Percentiles rank a stretch among this genome's conserved stretches.
Evolutionary conservation across 2,888 invertebrate genomes (phyloP).

Genomic region (Morpho achilles): DNA sequence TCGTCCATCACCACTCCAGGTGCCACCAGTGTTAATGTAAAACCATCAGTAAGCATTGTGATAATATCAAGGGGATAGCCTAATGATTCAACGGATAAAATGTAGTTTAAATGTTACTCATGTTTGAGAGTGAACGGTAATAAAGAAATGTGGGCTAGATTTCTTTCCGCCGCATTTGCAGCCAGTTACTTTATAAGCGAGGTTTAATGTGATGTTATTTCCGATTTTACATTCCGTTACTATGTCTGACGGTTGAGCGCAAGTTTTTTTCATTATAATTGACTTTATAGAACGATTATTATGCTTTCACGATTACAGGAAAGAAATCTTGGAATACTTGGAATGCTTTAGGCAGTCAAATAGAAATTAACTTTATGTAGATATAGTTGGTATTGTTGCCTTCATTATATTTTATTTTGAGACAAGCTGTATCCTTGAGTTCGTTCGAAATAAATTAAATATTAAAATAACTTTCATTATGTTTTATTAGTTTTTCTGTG

Average conservation of each 20-base stretch:
- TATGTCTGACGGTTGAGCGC: too few relatives aligned
- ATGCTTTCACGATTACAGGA: not conserved
- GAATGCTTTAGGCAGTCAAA: not conserved
- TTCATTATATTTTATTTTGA: too few relatives aligned
- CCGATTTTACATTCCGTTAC: slow-evolving; percentile 17
- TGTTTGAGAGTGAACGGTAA: slow-evolving; percentile 22
- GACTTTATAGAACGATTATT: slow-evolving; percentile 5
- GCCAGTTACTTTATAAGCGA: slow-evolving; percentile 19
- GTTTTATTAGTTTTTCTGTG: too few relatives aligned
- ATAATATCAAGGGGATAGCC: too few relatives aligned
- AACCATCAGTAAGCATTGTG: too few relatives aligned
- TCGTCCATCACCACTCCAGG: too few relatives aligned
- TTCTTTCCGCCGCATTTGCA: slow-evolving; percentile 26
- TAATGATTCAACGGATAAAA: slow-evolving; percentile 1
- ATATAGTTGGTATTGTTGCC: too few relatives aligned
- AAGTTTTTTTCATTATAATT: slow-evolving; percentile 2
- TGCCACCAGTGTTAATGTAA: too few relatives aligned
- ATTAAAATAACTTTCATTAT: too few relatives aligned
- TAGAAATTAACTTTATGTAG: not conserved
- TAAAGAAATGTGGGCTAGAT: slow-evolving; percentile 23
- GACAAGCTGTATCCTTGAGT: too few relatives aligned
- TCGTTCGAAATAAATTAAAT: too few relatives aligned
- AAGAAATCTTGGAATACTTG: not conserved
- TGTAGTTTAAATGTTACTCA: slow-evolving; percentile 4
- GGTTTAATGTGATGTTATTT: slow-evolving; percentile 19